A percentile compares a stretch with the other conserved stretches of the same genome.
phyloP scores from a whole-genome alignment of 2,888 invertebrate genomes.

The Cataglyphis albicans region DNA sequence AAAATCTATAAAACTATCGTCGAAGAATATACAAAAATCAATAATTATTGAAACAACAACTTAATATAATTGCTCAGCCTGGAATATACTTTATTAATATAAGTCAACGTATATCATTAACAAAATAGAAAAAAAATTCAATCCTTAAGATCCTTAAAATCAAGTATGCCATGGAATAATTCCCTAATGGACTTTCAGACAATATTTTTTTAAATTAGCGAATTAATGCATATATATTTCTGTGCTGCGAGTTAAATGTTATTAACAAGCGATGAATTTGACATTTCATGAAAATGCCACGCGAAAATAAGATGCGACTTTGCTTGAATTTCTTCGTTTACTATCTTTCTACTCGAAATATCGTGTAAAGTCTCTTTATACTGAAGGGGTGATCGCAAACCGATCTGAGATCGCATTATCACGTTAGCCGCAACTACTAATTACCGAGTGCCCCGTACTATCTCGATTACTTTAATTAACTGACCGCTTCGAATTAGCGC shows the following conservation, averaged over 20 bases:
- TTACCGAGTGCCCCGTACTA: conserved; percentile 68
- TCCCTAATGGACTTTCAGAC: neutral
- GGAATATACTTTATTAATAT: neutral
- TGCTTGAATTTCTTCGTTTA: neutral
- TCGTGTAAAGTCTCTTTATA: conserved; percentile 1
- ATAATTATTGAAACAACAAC: neutral
- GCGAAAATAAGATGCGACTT: neutral
- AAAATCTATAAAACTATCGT: neutral
- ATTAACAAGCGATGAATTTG: neutral
- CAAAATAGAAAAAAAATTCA: neutral
- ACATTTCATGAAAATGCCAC: neutral
- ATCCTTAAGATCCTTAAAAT: neutral
- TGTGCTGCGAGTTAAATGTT: neutral
- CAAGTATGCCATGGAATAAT: neutral
- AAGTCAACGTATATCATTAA: neutral
- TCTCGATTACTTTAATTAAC: conserved; percentile 78
- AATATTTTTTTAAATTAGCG: neutral
- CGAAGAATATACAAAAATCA: neutral
- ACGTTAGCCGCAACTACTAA: conserved; percentile 64
- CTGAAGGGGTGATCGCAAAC: conserved; percentile 7
- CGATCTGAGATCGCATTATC: conserved; percentile 64
- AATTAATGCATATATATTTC: neutral
- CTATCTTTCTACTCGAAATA: conserved; percentile 18
- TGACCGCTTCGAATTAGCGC: conserved; percentile 70
- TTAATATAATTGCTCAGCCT: neutral